Evolutionary conservation across 1,140 invertebrate species (phyloP).

Genomic region (Dufourea novaeangliae): DNA sequence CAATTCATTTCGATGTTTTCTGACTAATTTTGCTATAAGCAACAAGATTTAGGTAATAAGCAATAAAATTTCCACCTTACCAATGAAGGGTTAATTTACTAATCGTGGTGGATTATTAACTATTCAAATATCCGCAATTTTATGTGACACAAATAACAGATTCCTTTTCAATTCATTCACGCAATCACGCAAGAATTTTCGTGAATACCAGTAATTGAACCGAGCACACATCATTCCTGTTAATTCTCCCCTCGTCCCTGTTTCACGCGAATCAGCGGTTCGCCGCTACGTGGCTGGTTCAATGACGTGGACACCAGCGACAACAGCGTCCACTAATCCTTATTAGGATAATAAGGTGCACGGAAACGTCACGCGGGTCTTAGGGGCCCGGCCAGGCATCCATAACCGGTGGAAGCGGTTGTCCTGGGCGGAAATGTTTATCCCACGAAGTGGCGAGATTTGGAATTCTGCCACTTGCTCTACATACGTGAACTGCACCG

Average conservation of each 20-base stretch:
- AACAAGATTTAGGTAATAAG: too few relatives aligned
- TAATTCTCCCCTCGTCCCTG: not conserved
- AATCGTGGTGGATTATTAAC: too few relatives aligned
- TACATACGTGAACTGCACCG: constrained; percentile 76
- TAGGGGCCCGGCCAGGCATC: constrained; percentile 25
- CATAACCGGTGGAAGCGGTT: constrained; percentile 51
- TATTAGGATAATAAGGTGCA: constrained; percentile 18
- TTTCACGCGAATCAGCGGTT: not conserved
- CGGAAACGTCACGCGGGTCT: constrained; percentile 25
- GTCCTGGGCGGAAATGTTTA: constrained; percentile 75
- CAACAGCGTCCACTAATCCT: not conserved
- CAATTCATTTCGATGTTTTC: too few relatives aligned
- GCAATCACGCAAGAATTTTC: too few relatives aligned
- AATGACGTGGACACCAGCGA: not conserved
- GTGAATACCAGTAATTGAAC: not conserved
- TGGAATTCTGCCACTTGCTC: constrained; percentile 79
- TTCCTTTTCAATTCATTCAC: too few relatives aligned
- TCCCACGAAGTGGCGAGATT: constrained; percentile 72
- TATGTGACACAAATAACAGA: too few relatives aligned
- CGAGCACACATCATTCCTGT: not conserved
- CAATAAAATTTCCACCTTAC: too few relatives aligned
- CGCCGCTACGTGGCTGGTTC: too few relatives aligned
- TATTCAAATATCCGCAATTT: too few relatives aligned
- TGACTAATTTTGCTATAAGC: too few relatives aligned
- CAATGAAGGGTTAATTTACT: too few relatives aligned